Evolutionary conservation across 1,140 invertebrate species (phyloP).

Genomic region (Berghia stephanieae): DNA sequence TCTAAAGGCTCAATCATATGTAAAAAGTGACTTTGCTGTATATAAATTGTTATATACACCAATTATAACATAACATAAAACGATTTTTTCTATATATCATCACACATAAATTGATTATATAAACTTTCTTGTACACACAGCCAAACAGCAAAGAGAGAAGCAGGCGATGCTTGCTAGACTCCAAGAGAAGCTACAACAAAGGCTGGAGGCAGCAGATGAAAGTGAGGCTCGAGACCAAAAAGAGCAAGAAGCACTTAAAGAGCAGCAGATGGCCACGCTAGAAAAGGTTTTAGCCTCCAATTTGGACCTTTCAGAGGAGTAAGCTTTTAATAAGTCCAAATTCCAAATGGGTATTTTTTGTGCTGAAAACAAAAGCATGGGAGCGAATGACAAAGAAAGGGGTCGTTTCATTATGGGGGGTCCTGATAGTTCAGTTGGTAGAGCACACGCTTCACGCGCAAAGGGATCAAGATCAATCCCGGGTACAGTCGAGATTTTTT

Average conservation of each 20-base stretch:
- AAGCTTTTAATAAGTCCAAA: slow-evolving; percentile 29
- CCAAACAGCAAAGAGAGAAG: slow-evolving; percentile 34
- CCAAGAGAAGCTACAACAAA: slow-evolving; percentile 47
- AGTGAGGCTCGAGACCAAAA: slow-evolving; percentile 46
- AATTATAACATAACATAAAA: neutral
- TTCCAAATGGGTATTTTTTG: neutral
- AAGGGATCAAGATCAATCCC: too few relatives aligned
- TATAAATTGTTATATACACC: too few relatives aligned
- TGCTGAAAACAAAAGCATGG: too few relatives aligned
- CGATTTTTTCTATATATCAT: neutral
- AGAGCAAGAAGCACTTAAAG: slow-evolving; percentile 43
- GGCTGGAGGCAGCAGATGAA: slow-evolving; percentile 39
- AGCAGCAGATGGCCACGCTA: slow-evolving; percentile 51
- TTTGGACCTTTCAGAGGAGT: slow-evolving; percentile 57
- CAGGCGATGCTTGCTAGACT: slow-evolving; percentile 45
- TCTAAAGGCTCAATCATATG: too few relatives aligned
- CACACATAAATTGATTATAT: neutral
- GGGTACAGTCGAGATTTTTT: too few relatives aligned
- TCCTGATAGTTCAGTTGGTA: too few relatives aligned
- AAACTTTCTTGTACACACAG: slow-evolving; percentile 19
- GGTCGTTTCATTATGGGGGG: too few relatives aligned
- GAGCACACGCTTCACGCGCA: too few relatives aligned
- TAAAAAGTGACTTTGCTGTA: too few relatives aligned
- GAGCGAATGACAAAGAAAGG: too few relatives aligned
- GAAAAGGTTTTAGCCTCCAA: slow-evolving; percentile 50